These are phyloP conservation scores for Catharus fuscescens DNA, from an alignment of 2,113 vertebrate species.

Conservation along the genomic window DNA sequence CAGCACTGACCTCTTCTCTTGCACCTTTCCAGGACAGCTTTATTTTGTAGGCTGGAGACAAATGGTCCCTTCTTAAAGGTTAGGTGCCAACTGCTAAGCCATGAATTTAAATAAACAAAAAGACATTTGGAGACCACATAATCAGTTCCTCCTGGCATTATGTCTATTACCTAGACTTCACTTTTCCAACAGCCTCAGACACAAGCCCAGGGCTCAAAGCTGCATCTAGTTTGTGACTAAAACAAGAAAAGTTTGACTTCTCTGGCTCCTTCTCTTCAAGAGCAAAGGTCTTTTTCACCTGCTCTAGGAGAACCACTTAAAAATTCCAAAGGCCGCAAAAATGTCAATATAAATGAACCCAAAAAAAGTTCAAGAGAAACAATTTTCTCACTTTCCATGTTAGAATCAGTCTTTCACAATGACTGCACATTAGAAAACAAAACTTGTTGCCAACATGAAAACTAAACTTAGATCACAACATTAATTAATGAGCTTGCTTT, in stretches of 20 bases:
- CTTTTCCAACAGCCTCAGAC: neutral
- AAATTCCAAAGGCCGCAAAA: neutral
- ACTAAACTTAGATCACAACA: slow-evolving; percentile 29
- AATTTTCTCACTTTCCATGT: neutral
- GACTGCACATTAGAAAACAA: slow-evolving; percentile 29
- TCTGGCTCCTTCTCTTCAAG: neutral
- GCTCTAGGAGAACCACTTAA: neutral
- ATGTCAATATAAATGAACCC: neutral
- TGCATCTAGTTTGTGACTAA: neutral
- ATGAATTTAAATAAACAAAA: neutral
- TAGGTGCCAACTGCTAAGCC: neutral
- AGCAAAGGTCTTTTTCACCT: neutral
- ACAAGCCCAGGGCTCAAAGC: neutral
- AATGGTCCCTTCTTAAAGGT: neutral
- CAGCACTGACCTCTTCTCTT: neutral
- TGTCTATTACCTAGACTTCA: neutral
- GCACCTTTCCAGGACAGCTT: neutral
- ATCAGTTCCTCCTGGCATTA: neutral
- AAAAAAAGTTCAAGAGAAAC: neutral
- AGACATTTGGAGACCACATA: neutral
- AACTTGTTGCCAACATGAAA: slow-evolving; percentile 23
- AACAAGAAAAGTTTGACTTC: neutral
- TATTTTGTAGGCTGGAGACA: neutral
- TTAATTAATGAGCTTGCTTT: slow-evolving; percentile 53
- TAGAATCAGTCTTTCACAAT: neutral